phyloP scores from a whole-genome alignment of 2,113 vertebrate species.

The Hippoglossus stenolepis region DNA sequence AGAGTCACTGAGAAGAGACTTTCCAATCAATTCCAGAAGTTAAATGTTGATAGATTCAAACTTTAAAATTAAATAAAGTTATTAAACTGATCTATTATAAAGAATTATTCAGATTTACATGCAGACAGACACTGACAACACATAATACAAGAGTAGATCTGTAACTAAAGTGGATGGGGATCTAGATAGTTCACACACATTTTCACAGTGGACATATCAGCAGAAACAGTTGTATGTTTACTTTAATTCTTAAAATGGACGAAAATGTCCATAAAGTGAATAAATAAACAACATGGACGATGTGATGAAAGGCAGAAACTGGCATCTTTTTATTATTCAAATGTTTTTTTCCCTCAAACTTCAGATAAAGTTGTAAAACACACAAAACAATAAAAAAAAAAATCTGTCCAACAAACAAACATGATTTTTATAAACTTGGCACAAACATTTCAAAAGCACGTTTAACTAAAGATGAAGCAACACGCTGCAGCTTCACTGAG shows the following conservation, averaged over 20 bases:
- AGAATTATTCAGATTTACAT: no score
- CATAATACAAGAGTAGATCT: no score
- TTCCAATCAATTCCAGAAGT: not conserved
- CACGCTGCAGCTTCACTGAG: constrained; percentile 13
- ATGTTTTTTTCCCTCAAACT: constrained; percentile 11
- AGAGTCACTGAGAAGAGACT: no score
- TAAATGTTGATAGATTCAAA: not conserved
- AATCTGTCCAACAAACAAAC: constrained; percentile 15
- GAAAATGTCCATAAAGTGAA: no score
- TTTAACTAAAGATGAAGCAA: constrained; percentile 17
- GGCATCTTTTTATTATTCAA: constrained; percentile 45
- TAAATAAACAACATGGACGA: not conserved
- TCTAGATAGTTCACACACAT: no score
- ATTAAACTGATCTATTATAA: no score
- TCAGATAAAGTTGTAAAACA: constrained; percentile 32
- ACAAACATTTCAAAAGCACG: constrained; percentile 2
- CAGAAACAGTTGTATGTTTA: no score
- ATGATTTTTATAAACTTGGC: constrained; percentile 9
- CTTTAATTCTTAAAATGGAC: no score
- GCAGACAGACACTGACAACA: no score
- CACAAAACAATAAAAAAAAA: constrained; percentile 40
- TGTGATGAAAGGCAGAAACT: constrained; percentile 8
- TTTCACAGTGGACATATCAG: no score
- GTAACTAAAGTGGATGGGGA: no score
- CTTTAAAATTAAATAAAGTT: no score